Evolutionary conservation across 2,888 invertebrate species (phyloP).

Genomic region (Linyphia triangularis): DNA sequence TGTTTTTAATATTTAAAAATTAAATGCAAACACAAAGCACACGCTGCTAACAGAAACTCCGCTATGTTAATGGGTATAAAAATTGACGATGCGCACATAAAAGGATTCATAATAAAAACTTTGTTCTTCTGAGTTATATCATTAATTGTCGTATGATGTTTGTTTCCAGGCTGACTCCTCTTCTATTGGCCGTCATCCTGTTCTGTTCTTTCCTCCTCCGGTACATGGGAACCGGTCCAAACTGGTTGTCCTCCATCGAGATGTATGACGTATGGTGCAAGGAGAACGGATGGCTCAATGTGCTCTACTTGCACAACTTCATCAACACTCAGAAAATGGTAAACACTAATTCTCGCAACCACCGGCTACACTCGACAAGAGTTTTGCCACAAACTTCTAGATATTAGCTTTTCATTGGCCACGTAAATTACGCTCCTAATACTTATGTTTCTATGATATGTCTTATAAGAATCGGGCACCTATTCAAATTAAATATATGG

Average conservation of each 20-base stretch:
- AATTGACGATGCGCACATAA: too few species aligned
- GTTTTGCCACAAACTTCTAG: neutral
- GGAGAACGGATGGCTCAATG: constrained; percentile 76
- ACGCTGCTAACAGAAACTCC: too few species aligned
- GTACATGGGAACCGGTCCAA: constrained; percentile 79
- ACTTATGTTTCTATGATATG: too few species aligned
- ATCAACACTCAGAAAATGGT: constrained; percentile 77
- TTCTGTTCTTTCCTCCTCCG: constrained; percentile 78
- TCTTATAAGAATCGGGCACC: too few species aligned
- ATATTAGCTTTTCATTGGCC: neutral
- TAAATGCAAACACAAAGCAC: too few species aligned
- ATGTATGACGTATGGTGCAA: constrained; percentile 77
- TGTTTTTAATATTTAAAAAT: too few species aligned
- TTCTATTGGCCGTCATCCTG: constrained; percentile 79
- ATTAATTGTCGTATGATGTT: too few species aligned
- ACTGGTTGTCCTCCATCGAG: constrained; percentile 77
- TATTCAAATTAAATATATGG: too few species aligned
- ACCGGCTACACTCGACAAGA: neutral
- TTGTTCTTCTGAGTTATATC: too few species aligned
- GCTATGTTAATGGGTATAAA: too few species aligned
- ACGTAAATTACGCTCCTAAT: neutral
- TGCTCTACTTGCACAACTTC: constrained; percentile 77
- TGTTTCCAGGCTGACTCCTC: constrained; percentile 79
- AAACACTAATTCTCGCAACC: too few species aligned
- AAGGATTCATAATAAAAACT: too few species aligned